Base-by-base conservation (phyloP, 2,113 vertebrate genomes). In the Tachysurus vachellii region DNA sequence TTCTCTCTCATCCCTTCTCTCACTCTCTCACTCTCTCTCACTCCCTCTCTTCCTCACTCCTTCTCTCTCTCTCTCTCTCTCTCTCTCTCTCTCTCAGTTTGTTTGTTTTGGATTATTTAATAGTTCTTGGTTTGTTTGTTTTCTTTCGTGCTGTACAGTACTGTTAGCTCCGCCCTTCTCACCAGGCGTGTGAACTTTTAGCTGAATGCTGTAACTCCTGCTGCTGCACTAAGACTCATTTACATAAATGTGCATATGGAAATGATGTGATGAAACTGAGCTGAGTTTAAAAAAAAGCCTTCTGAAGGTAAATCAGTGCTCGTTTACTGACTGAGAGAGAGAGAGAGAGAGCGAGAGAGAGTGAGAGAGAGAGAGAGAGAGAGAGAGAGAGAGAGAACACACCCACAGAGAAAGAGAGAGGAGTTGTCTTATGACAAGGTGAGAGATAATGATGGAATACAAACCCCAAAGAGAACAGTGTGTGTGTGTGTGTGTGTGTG, bases 361-460 rank as follows among this genome's bases (percentile, higher is more conserved):
- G 61, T n/a, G 66, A 82, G 88, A 81, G 79, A 79, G 26, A 77
- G 80, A 85, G 59, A 11, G 56, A 42, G 70, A 87, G 61, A 70
- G 77, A 68, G 71, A 77, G n/a, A n/a, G 70, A 47, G 14, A 21
- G 64, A 44, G 83, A 57, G 62, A 79, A 47, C 44, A 47, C 44
- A 47, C 44, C 44, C 44, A 47, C 44, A 47, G 57, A 31, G 68
- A 80, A 81, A 82, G 61, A 71, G 61, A 68, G 71, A 70, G 70
- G 61, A 84, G 88, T 81, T 77, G 88, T 47, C 82, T 81, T 83
- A 88, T 90, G 90, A 91, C 90, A 90, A 88, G 85, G 89, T 91
- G 89, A 91, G 84, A 90, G 89, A 91, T 91, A 88, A 91, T 91
- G 89, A 89, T 91, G 86, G 86, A 91, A 87, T 88, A 82, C 85